Conservation (phyloP, 23 tunicate genomes). For the Halocynthia roretzi region DNA sequence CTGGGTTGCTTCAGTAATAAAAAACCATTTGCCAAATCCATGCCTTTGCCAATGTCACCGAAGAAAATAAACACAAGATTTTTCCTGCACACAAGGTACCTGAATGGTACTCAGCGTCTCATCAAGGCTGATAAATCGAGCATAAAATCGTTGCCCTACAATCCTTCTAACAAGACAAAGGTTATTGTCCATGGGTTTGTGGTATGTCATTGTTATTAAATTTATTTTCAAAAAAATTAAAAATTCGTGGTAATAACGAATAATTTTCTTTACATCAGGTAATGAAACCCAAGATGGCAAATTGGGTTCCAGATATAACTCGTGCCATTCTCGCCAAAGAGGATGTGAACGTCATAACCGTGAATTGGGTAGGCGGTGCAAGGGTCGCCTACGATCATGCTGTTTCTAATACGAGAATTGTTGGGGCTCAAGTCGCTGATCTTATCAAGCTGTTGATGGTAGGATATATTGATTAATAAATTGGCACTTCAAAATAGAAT, state of each 20-base stretch:
- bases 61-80: slow-evolving; percentile 48
- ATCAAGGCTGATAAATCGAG: slow-evolving; percentile 31
- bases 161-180: slow-evolving; percentile 66
- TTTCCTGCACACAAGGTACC: slow-evolving; percentile 40
- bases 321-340: slow-evolving; percentile 60
- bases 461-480: slow-evolving; percentile 4
- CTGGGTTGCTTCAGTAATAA: too few species aligned
- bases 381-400: slow-evolving; percentile 75
- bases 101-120: slow-evolving; percentile 20
- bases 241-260: background rate
- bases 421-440: slow-evolving; percentile 66
- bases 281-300: slow-evolving; percentile 21
- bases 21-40: background rate
- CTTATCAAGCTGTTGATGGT: slow-evolving; percentile 70
- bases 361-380: slow-evolving; percentile 84
- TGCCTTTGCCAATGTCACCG: slow-evolving; percentile 83
- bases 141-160: slow-evolving; percentile 40
- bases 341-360: slow-evolving; percentile 82
- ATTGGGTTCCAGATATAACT: slow-evolving; percentile 76
- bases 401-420: slow-evolving; percentile 68
- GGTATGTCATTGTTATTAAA: slow-evolving; percentile 34
- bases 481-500: background rate
- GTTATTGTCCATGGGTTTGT: slow-evolving; percentile 80
- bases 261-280: slow-evolving; percentile 29
- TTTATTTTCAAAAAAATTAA: background rate